Conservation (phyloP, 2,888 invertebrate genomes). For the Dasysyrphus tricinctus region DNA sequence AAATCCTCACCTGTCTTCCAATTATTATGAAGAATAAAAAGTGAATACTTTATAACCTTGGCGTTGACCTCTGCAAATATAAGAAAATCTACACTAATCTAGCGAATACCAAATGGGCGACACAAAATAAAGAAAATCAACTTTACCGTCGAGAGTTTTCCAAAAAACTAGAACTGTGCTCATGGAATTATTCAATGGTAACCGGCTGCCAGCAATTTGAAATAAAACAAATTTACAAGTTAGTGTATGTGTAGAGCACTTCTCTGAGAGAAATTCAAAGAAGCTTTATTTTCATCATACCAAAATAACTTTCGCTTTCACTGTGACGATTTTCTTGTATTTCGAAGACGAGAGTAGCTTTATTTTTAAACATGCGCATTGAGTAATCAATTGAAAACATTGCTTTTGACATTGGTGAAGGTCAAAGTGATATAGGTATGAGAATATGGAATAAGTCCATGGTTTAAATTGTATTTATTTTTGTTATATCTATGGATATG, state of each 20-base stretch:
- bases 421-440: slow-evolving; percentile 52
- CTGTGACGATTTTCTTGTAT: slow-evolving; percentile 36
- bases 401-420: slow-evolving; percentile 70
- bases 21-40: slow-evolving; percentile 38
- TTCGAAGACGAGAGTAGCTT: slow-evolving; percentile 27
- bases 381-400: slow-evolving; percentile 8
- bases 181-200: slow-evolving; percentile 62
- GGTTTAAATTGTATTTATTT: neutral
- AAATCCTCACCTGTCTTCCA: slow-evolving; percentile 44
- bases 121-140: slow-evolving; percentile 21
- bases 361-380: slow-evolving; percentile 50
- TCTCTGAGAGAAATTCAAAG: slow-evolving; percentile 10
- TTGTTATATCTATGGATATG: neutral
- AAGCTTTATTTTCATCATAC: slow-evolving; percentile 42
- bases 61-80: slow-evolving; percentile 60
- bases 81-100: slow-evolving; percentile 40
- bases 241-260: slow-evolving; percentile 8
- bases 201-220: slow-evolving; percentile 40
- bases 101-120: slow-evolving; percentile 10
- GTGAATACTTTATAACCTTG: slow-evolving; percentile 65
- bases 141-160: slow-evolving; percentile 70
- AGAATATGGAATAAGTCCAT: neutral
- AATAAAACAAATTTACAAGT: too few species aligned
- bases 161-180: slow-evolving; percentile 71
- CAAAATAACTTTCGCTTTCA: slow-evolving; percentile 72